Evolutionary conservation across 1,140 invertebrate species (phyloP), one percentile per base, ranked within the genome.

Genomic region (Sweltsa coloradensis): DNA sequence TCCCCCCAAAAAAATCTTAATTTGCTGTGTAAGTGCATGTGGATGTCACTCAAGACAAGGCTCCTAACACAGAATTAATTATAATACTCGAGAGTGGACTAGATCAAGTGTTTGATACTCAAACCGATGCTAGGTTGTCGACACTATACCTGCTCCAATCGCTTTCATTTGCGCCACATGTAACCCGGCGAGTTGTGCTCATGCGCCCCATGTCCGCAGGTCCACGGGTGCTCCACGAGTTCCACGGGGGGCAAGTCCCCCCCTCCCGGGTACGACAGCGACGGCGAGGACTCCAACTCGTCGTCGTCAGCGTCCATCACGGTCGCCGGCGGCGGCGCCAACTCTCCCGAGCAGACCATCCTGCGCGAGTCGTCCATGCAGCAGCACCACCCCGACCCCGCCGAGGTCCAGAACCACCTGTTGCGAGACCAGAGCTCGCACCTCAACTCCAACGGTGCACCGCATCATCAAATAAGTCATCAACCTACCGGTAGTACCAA

Each of bases 241-340:
- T 66, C 64, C 34, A 49, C 62, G 23, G 59, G 63, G 46, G 60
- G 65, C 21, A 65, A 70, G 51, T 69, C 68, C 23, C 70, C 70
- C 14, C 63, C 63, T 5, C 69, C 68, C 46, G 61, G 59, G 34
- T 75, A 75, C 56, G 74, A 75, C 46, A 72, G 70, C 53, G 71
- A 74, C 48, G 73, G 70, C 23, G 73, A 75, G 51, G 74, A 76
- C 51, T 74, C 72, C 31, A 75, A 72, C 56, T 68, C 68, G 42
- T 70, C 68, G 9, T 69, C 67, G 3, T 61, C 63, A n/a, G 66
- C 64, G 9, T 66, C 63, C 43, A 69, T 70, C 45, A 65, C 64
- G 63, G 34, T 63, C 64, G 44, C 56, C 58, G 61, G 60, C 51
- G 73, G 68, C 39, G 70, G 69, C 34, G 67, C 59, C 39, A 62